A percentile compares a stretch with the other conserved stretches of the same genome.
Evolutionary conservation across 2,888 invertebrate species (phyloP).

Genomic region (Leptinotarsa haldemani): DNA sequence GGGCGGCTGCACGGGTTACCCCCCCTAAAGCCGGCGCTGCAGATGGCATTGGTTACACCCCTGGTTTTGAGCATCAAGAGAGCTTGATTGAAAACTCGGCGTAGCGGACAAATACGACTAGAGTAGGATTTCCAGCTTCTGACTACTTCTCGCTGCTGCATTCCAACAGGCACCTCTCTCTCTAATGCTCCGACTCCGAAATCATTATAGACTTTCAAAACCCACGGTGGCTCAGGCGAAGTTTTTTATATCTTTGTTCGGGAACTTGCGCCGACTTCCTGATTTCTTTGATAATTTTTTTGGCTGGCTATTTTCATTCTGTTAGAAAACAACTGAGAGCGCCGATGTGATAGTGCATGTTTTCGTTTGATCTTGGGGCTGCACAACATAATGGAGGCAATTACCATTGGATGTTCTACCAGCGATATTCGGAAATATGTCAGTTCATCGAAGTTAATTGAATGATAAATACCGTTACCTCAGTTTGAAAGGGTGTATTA

Average conservation of each 20-base stretch:
- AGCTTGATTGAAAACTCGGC: slow-evolving; percentile 65
- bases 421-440: not conserved
- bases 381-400: not conserved
- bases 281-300: not conserved
- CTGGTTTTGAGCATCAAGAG: slow-evolving; percentile 60
- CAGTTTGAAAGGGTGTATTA: not conserved
- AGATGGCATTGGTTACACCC: slow-evolving; percentile 52
- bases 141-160: slow-evolving; percentile 36
- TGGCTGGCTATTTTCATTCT: not conserved
- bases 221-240: slow-evolving; percentile 22
- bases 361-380: not conserved
- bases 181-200: slow-evolving; percentile 41
- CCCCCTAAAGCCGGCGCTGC: not conserved
- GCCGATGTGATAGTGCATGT: not conserved
- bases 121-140: slow-evolving; percentile 59
- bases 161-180: slow-evolving; percentile 38
- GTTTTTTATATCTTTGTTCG: slow-evolving; percentile 14
- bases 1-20: too few relatives aligned
- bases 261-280: not conserved
- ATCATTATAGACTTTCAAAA: slow-evolving; percentile 42
- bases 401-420: slow-evolving; percentile 1
- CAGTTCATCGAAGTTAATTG: not conserved
- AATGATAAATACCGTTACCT: not conserved
- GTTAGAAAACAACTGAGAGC: not conserved
- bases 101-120: slow-evolving; percentile 64